These are phyloP conservation scores for Gambelia wislizenii DNA, from an alignment of 2,797 vertebrate species.

Conservation along the genomic window DNA sequence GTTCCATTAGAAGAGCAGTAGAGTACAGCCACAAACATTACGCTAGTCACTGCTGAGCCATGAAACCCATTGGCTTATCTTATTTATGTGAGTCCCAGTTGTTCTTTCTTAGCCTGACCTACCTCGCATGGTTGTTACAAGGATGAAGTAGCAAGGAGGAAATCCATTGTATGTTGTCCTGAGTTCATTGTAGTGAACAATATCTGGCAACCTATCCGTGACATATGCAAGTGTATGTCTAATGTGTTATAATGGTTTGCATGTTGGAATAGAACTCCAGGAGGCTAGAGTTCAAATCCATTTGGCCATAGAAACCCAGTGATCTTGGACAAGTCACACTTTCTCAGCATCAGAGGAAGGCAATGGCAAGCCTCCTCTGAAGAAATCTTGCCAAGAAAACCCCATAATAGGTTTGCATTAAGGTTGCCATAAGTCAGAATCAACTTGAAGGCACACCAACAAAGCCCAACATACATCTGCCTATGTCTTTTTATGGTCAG, in stretches of 20 bases:
- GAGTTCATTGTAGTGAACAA: neutral
- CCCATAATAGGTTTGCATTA: no score
- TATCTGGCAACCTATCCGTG: no score
- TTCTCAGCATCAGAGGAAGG: no score
- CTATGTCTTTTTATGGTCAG: neutral
- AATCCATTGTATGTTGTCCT: neutral
- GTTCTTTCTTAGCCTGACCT: neutral
- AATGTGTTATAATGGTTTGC: neutral
- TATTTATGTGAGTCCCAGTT: neutral
- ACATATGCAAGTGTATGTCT: no score
- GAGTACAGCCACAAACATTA: neutral
- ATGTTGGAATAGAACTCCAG: neutral
- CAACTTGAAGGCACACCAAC: no score
- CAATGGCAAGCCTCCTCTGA: no score
- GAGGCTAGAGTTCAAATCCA: neutral
- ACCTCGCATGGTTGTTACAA: neutral
- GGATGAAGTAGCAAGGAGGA: neutral
- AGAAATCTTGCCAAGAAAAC: no score
- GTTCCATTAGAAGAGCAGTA: neutral
- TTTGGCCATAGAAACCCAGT: no score
- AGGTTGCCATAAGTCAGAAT: no score
- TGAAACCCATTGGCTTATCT: neutral
- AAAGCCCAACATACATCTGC: neutral
- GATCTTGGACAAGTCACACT: no score
- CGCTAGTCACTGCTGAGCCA: no score